Evolutionary conservation across 1,140 invertebrate genomes (phyloP), one percentile per base, ranked within the genome.

Genomic region (Cydia amplana): DNA sequence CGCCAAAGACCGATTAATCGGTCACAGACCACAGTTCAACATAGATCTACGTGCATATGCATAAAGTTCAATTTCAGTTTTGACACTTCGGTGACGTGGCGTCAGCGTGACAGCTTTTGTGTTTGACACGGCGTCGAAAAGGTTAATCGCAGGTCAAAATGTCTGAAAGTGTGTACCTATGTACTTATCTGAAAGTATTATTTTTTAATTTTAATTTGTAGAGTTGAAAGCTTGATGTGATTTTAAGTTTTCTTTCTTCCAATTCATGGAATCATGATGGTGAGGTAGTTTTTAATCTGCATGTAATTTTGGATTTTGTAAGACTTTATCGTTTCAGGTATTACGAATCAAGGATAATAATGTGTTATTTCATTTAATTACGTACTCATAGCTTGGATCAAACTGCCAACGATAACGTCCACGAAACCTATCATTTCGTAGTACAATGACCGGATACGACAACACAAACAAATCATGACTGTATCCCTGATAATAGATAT

Each of bases 351-450:
- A 60, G 55, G 55, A 60, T 23, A 60, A 55, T 14, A 55, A 60
- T 60, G 55, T 23, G 16, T 20, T 60, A 51, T 60, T 55, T 9
- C 7, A 60, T 60, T 23, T 10, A 60, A 60, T 51, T 60, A 0
- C 9, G 55, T 60, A 60, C 20, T n/a, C 23, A 60, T 12, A 60
- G 18, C 55, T 23, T 3, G 9, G 55, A 60, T 60, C 23, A 23
- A 10, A 60, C 55, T 60, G 55, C 18, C 55, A 60, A 12, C 55
- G 55, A 60, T 60, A 60, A 60, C 55, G 16, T 70, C n/a, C 14
- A 18, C 65, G 16, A 70, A 70, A 70, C 25, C 64, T 36, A 70
- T 70, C 65, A 70, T 36, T 67, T 70, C 65, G 16, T 40, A 43
- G 32, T 70, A 70, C 32, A 36, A 70, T 70, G 65, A 43, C 65